Evolutionary conservation across 2,888 invertebrate species (phyloP), one percentile per base, ranked within the genome.

Genomic region (Yponomeuta plumbellus): DNA sequence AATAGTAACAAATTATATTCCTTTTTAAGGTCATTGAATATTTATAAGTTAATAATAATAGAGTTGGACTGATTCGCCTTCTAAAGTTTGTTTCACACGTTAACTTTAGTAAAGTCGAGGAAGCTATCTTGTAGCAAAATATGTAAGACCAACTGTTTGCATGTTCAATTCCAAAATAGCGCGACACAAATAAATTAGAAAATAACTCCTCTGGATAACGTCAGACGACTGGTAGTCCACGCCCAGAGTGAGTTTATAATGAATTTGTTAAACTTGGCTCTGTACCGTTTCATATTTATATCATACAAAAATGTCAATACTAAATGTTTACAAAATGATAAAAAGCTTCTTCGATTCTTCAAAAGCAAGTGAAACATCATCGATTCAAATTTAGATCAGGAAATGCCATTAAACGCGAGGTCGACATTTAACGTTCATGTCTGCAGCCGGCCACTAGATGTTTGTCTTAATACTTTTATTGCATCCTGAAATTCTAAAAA

Each of bases 151-250:
- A 87, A 88, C 87, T 88, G 86, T 68, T 84, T 84, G 84, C 85
- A 81, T 82, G 85, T 84, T 85, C 83, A 77, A 82, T 77, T 87
- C 89, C 75, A 75, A 91, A 90, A 91, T 90, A 91, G 91, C 87
- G 80, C 89, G 89, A 89, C 91, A 88, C 86, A 88, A 90, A 91
- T 91, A 90, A 90, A 91, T 88, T 87, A 81, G 78, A 87, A 89
- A 91, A 91, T 89, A 90, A 90, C 89, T 86, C 86, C 77, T 83
- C 81, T 84, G 83, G 81, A 87, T 85, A 82, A 83, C 88, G 84
- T 85, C 81, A 86, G 86, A 88, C 86, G 86, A 88, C 86, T 52
- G 44, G 17, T 52, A 52, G 13, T 52, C 44, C 17, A 17, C 44
- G 13, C 3, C 44, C 44, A 17, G 17, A 34, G 34, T 34, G 34